Base-by-base conservation (phyloP, 1,140 invertebrate species). In the Akabosia matsudoensis region DNA sequence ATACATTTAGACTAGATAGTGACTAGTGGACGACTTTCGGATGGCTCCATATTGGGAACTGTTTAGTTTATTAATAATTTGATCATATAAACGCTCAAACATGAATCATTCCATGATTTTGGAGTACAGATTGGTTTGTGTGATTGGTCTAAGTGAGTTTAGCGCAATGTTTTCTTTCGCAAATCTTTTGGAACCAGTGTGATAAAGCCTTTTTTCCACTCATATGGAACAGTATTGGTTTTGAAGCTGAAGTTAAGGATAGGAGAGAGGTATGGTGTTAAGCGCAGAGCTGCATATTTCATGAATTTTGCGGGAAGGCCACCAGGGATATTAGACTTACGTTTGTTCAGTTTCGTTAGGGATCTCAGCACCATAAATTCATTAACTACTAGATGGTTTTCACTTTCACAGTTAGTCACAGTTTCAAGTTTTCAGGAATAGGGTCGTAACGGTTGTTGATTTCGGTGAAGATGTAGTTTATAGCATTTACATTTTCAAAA, bases 51-150 rank as follows among this genome's bases (percentile, higher is more conserved):
- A 34, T 26, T 64, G 61, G 4, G 52, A 33, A 0, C 3, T n/a
- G 7, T 33, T 34, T 10, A 77, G 33, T 52, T 74, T 67, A 24
- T 54, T 7, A 1, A 7, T 1, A 1, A 77, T 24, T 52, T 70
- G 54, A 24, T 37, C 7, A 33, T 77, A 77, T 26, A 77, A 67
- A 16, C 31, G 31, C 31, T 77, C 7, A n/a, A 51, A 77, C 24
- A 74, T 70, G 31, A 77, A 70, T 10, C 51, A 1, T 70, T 77
- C 76, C 13, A 45, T n/a, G 0, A 77, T 70, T 52, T 77, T 77
- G 18, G n/a, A 24, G 16, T 74, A 74, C 3, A 74, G 1, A 30
- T 74, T 45, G 0, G 76, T 77, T 31, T 70, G 56, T 0, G 76
- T 70, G 0, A 77, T 77, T 24, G 76, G 76, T 0, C 76, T 45